Evolutionary conservation across 2,113 vertebrate species (phyloP), one percentile per base, ranked within the genome.

Genomic region (Hipposideros armiger): DNA sequence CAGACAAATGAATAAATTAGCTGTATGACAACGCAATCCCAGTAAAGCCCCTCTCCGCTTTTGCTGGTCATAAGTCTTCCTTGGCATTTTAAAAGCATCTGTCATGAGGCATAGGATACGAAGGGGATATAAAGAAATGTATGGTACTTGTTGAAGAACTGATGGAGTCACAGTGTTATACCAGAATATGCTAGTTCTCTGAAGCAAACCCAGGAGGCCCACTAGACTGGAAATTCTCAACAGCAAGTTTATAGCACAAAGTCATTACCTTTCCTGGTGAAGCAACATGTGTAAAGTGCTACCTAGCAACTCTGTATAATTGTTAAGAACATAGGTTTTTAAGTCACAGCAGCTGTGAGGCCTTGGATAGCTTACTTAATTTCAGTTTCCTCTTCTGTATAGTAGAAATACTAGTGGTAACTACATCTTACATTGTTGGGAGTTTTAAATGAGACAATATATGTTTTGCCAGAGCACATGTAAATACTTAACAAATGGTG

Each of bases 271-370:
- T 81, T 92, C 42, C n/a, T n/a, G 36, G 20, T 7, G 60, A 92
- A 88, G 50, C 60, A 92, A 60, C 8, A 87, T 36, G 50, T 83
- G 11, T 42, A 77, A 77, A 83, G 52, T 69, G 52, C 42, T 76
- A 11, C 26, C 5, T 19, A 76, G 40, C 50, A 95, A 72, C n/a
- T n/a, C 69, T 28, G 76, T 50, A 5, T 60, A 85, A 32, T 54
- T 42, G n/a, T 78, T 91, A 91, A 91, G 64, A 80, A 91, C 17
- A 70, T 24, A 81, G 52, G 42, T 64, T 92, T 83, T 83, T 83
- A 77, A 67, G 50, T 58, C 60, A 83, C 13, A 56, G 60, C 13
- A 70, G 20, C 28, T 90, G 32, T 84, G 40, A 90, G 42, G 80
- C 10, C 36, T 69, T 69, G 15, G 80, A 16, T 69, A 70, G 62